phyloP scores from a whole-genome alignment of 2,113 vertebrate species.

The Coptodon rendalli region DNA sequence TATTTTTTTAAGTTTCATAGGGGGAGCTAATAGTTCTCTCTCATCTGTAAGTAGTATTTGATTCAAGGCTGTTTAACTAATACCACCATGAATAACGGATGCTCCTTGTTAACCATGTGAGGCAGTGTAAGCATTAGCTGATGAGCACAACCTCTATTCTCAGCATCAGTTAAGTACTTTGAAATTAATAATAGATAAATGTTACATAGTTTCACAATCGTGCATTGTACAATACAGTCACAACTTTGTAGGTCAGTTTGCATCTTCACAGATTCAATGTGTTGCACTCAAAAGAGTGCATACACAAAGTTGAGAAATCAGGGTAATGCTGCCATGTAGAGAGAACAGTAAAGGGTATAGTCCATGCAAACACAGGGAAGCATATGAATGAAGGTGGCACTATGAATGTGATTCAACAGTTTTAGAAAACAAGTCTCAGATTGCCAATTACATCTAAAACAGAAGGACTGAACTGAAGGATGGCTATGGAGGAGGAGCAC shows the following conservation, averaged over 20 bases:
- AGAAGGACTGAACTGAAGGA: conserved; percentile 23
- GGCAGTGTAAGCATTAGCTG: background rate
- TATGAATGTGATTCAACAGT: conserved; percentile 12
- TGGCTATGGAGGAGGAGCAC: background rate
- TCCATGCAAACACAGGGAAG: background rate
- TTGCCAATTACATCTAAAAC: conserved; percentile 49
- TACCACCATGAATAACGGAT: background rate
- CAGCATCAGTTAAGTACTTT: background rate
- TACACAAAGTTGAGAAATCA: background rate
- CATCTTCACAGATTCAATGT: background rate
- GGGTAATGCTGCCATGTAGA: background rate
- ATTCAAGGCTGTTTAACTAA: background rate
- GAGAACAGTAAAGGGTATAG: background rate
- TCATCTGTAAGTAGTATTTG: background rate
- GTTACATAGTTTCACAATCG: background rate
- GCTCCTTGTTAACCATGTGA: background rate
- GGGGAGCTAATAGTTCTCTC: background rate
- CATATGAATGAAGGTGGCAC: conserved; percentile 24
- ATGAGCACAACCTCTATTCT: background rate
- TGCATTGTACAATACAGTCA: background rate
- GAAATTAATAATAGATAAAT: background rate
- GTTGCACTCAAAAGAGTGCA: background rate
- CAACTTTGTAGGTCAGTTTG: background rate
- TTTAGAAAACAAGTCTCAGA: conserved; percentile 7
- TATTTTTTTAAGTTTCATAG: background rate